Base-by-base conservation (phyloP, 2,113 vertebrate species). In the Ciconia stormi region DNA sequence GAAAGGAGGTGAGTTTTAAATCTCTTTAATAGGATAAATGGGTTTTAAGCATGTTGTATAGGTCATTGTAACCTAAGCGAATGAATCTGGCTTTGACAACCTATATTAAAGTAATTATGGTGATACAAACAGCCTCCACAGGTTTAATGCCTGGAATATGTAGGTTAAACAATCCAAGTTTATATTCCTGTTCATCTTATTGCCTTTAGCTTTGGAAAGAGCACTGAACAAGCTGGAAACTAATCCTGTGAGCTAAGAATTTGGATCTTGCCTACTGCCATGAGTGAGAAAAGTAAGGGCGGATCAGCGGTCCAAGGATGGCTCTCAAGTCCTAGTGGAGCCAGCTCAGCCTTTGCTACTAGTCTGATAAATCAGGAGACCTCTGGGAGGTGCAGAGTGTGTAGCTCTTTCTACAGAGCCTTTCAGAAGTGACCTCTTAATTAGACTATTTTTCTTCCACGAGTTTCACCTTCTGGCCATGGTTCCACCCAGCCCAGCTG, bases 61-160 rank as follows among this genome's bases (percentile, higher is more conserved):
- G 96, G 96, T 96, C 95, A 70, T 34, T n/a, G 83, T 94, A 96
- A 97, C 94, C 96, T 81, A 44, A 93, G 83, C 67, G 95, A 91
- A 94, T 94, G 89, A 96, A 92, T 92, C 78, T 79, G 63, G 50
- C 63, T 90, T 89, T 87, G 89, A 74, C 85, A 87, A 82, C 53
- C 61, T 81, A 42, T 49, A 53, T 65, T 65, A 65, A 91, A 89
- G 83, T 74, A 95, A 95, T 90, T 90, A 77, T 2, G 1, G 20
- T 59, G 74, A 70, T 83, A 44, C 11, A 96, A 91, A 80, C 58
- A 70, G 32, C 73, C 66, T 85, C 27, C 58, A 62, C 63, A 71
- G 55, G 46, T 86, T 90, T 82, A 71, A 76, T 52, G 78, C 47
- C 36, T 85, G 67, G 55, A 76, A 84, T 69, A 85, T 25, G 55